Conservation (phyloP, 1,140 invertebrate species). For the Drosophila kurseongensis region DNA sequence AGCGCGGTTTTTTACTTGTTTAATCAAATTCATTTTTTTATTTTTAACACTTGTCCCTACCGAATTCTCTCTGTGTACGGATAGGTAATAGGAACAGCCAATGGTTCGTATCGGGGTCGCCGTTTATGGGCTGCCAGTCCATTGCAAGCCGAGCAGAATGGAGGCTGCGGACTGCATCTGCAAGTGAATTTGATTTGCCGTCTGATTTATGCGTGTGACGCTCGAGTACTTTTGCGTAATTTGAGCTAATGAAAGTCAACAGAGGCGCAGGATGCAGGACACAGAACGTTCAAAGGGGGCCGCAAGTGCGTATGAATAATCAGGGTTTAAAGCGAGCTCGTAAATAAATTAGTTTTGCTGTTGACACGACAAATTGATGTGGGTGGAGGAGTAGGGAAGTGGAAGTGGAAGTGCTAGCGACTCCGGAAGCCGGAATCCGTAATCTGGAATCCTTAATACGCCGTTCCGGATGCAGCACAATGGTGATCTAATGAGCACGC, state of each 20-base stretch:
- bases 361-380: conserved; percentile 74
- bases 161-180: conserved; percentile 36
- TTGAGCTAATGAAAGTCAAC: conserved; percentile 77
- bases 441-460: conserved; percentile 7
- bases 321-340: conserved; percentile 49
- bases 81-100: conserved; percentile 9
- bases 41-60: background rate
- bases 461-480: conserved; percentile 44
- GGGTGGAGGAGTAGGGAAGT: background rate
- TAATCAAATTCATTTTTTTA: background rate
- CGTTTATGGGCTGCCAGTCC: conserved; percentile 57
- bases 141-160: conserved; percentile 40
- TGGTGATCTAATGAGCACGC: conserved; percentile 61
- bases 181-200: conserved; percentile 72
- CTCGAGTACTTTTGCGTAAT: conserved; percentile 69
- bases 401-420: conserved; percentile 27
- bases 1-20: too few species aligned
- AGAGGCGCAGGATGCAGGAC: conserved; percentile 8
- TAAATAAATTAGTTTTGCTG: conserved; percentile 77
- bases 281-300: conserved; percentile 8
- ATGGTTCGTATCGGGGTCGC: conserved; percentile 28
- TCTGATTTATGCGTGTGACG: conserved; percentile 58
- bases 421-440: conserved; percentile 23
- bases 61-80: background rate
- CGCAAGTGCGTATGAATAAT: conserved; percentile 74